Evolutionary conservation across 1,140 invertebrate genomes (phyloP), one percentile per base, ranked within the genome.

Genomic region (Danaus melanippus): DNA sequence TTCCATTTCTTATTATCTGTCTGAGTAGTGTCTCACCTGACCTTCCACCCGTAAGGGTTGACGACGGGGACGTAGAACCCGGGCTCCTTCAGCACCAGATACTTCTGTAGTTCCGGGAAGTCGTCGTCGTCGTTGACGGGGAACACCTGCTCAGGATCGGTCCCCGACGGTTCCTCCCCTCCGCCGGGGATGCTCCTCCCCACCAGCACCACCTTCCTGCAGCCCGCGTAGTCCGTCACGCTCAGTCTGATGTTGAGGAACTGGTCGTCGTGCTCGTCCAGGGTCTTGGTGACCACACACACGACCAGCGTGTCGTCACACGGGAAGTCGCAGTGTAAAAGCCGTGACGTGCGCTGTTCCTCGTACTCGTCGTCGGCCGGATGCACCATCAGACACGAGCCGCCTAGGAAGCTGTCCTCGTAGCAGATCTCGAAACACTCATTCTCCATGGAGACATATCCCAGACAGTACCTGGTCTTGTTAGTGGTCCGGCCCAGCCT

Each of bases 41-140:
- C 77, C 50, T 59, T 64, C 86, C 86, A 88, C 0, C 65, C 69
- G 46, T 64, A 79, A 2, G 56, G 53, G 55, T 86, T 86, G 11
- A 74, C 70, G 21, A 79, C 53, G 0, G 84, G 75, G 50, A 84
- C 69, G 52, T 88, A 88, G 67, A 82, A 87, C 9, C 59, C 72
- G 1, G 84, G 67, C 60, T 83, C 65, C 17, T 76, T 62, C 1
- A 77, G 51, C 53, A 86, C 55, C 56, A 88, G 45, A 53, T 87
- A 79, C 43, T 60, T 62, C 61, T 78, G 83, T 44, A 87, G 12
- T 1, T 65, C 64, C 10, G 58, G 58, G 52, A 86, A 81, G 1
- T 50, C 58, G 7, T 51, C 42, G 8, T 67, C 56, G 6, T 58
- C 55, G 43, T 42, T 50, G 40, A 66, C 10, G 3, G 74, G 73